phyloP scores from a whole-genome alignment of 2,113 vertebrate species.

The Collichthys lucidus region DNA sequence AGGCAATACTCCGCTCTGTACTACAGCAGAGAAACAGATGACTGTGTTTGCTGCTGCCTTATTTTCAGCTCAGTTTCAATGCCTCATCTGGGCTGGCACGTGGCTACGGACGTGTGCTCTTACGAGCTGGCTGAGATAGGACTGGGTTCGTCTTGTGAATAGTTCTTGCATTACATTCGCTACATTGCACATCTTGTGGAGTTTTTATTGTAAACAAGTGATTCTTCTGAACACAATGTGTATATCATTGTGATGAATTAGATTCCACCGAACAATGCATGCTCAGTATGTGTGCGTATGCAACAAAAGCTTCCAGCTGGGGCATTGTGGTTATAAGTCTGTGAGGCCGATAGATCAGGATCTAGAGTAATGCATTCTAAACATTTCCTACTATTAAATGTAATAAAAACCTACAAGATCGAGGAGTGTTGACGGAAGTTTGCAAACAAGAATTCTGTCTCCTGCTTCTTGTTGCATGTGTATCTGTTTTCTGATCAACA shows the following conservation, averaged over 20 bases:
- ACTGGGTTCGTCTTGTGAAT: not conserved
- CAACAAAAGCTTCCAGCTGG: not conserved
- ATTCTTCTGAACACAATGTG: not conserved
- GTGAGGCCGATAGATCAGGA: not conserved
- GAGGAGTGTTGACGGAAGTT: not conserved
- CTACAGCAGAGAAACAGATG: slow-evolving; percentile 23
- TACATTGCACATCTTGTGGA: not conserved
- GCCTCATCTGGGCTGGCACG: not conserved
- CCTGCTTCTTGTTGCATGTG: not conserved
- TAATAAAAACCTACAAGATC: not conserved
- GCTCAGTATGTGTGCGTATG: not conserved
- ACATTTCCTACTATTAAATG: not conserved
- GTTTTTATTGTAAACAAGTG: not conserved
- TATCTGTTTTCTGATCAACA: not conserved
- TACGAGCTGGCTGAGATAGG: not conserved
- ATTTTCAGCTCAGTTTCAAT: not conserved
- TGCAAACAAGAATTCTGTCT: not conserved
- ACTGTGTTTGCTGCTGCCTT: slow-evolving; percentile 25
- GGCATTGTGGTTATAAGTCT: not conserved
- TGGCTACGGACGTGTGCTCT: not conserved
- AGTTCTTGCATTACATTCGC: not conserved
- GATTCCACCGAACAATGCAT: not conserved
- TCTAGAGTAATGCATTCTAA: not conserved
- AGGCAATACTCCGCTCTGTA: slow-evolving; percentile 26
- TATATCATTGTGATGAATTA: not conserved